phyloP scores from a whole-genome alignment of 2,113 vertebrate genomes.

The Pogona vitticeps region DNA sequence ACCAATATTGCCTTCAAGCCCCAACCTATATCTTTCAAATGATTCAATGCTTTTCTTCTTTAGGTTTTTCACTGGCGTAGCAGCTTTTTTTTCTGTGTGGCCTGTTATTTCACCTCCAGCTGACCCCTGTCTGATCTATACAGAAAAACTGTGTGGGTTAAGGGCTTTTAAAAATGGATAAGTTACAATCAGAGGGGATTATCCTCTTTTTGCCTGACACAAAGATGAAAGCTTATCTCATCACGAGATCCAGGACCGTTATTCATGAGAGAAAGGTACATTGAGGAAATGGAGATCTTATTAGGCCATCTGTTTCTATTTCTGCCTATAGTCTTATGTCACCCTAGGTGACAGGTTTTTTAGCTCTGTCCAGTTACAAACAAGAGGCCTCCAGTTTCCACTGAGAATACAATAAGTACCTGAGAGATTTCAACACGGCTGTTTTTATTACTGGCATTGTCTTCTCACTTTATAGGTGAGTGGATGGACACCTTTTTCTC shows the following conservation, averaged over 20 bases:
- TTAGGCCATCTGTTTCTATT: not conserved
- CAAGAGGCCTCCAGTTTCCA: not conserved
- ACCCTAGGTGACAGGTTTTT: not conserved
- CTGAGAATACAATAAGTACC: not conserved
- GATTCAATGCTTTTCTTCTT: not conserved
- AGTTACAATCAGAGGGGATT: not conserved
- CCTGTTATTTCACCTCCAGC: not conserved
- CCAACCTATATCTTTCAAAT: not conserved
- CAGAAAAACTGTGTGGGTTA: not conserved
- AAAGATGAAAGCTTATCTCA: not conserved
- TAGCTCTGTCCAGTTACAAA: not conserved
- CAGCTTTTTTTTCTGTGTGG: not conserved
- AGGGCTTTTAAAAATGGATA: not conserved
- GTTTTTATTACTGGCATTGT: not conserved
- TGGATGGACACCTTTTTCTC: not conserved
- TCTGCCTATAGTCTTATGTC: not conserved
- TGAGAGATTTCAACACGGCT: not conserved
- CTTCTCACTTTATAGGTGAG: not conserved
- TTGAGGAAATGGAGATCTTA: not conserved
- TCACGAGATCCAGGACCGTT: not conserved
- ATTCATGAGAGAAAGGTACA: not conserved
- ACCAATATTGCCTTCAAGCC: not conserved
- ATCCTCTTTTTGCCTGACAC: not conserved
- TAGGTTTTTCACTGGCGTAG: not conserved
- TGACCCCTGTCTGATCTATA: not conserved